phyloP scores from a whole-genome alignment of 1,140 invertebrate genomes.

The Octopus sinensis region DNA sequence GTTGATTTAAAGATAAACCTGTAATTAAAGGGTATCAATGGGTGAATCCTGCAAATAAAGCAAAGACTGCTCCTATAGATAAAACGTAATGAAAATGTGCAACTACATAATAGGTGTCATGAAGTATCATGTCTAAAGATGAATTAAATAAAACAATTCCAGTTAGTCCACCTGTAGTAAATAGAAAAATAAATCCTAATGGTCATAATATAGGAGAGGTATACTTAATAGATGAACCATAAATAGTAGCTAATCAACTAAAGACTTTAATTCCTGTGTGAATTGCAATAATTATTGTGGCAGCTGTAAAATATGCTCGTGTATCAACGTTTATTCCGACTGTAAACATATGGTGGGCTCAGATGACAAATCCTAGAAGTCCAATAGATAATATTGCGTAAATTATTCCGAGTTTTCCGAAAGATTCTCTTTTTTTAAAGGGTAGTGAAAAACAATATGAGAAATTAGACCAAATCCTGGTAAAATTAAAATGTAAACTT shows the following conservation, averaged over 20 bases:
- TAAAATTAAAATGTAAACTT: too few species aligned
- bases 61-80: slow-evolving; percentile 64
- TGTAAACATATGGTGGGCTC: too few species aligned
- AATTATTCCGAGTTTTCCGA: too few species aligned
- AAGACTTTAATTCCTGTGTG: slow-evolving; percentile 68
- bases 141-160: slow-evolving; percentile 68
- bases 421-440: too few species aligned
- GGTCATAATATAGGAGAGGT: slow-evolving; percentile 64
- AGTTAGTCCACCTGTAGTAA: slow-evolving; percentile 58
- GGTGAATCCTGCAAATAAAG: slow-evolving; percentile 68
- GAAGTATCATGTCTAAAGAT: slow-evolving; percentile 69
- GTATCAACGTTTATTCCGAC: too few species aligned
- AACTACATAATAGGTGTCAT: slow-evolving; percentile 76
- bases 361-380: too few species aligned
- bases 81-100: slow-evolving; percentile 70
- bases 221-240: slow-evolving; percentile 59
- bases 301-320: too few species aligned
- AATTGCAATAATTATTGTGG: slow-evolving; percentile 63
- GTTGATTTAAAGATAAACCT: slow-evolving; percentile 61
- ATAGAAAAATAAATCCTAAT: slow-evolving; percentile 72
- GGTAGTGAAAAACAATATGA: too few species aligned
- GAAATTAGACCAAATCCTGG: too few species aligned
- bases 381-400: too few species aligned
- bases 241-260: slow-evolving; percentile 56
- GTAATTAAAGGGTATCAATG: slow-evolving; percentile 68